Evolutionary conservation across 2,888 invertebrate genomes (phyloP), one percentile per base, ranked within the genome.

Genomic region (Cheilosia impressa): DNA sequence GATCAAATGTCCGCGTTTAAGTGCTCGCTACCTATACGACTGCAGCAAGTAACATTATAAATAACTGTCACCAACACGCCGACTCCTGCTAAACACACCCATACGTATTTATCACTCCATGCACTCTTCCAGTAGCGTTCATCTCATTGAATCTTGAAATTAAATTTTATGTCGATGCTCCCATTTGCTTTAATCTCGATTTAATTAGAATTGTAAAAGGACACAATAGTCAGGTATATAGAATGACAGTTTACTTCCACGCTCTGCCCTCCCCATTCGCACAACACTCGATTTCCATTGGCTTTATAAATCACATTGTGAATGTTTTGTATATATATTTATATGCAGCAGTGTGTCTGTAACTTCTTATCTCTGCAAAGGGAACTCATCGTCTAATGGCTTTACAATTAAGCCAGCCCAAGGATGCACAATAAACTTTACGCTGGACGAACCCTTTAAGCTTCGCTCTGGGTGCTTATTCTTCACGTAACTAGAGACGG

Each of bases 371-470:
- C 72, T 66, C 15, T 68, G 52, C 13, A 50, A 68, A 71, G 71
- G 53, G 62, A 80, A 71, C 45, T 38, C 38, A 13, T 84, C 13
- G 43, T 72, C 71, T 77, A 85, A 81, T 85, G 77, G 81, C 68
- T 62, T 85, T 72, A 85, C 81, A 85, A 81, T 85, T 72, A 81
- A 81, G 85, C 62, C 72, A 76, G 72, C 80, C 58, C 75, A 71
- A 80, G 84, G 76, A 79, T 85, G 81, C 68, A 80, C 72, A 85
- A 81, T 85, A 85, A 81, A 84, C 71, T 84, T 75, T 66, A 84
- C 60, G 75, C 80, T 80, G 80, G 84, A 75, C 71, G 75, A 84
- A 34, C 75, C 75, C 84, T 62, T 71, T 71, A 71, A 66, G 65
- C 47, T 52, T 57, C 53, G 41, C 47, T 13, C 6, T 47, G 43